Base-by-base conservation (phyloP, 92 coral and sea anemone species). In the Zoanthus sociatus region DNA sequence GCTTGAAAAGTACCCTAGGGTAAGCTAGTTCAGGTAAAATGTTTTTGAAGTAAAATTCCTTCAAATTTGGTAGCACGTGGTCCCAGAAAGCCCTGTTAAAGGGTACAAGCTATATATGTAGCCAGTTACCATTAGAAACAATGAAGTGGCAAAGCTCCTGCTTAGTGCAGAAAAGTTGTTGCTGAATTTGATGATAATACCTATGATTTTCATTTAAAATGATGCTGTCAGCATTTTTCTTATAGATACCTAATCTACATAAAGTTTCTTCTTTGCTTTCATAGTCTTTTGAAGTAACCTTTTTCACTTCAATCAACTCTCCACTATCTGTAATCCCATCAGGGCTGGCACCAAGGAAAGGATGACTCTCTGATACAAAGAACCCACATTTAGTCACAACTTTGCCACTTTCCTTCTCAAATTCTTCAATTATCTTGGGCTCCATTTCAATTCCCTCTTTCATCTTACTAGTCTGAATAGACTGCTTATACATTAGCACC, bases 301-400 rank as follows among this genome's bases (percentile, higher is more conserved):
- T 86, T 68, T 86, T 86, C 17, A 86, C 89, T 86, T 86, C 73
- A 7, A 86, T 53, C 9, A 77, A 46, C 17, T 55, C 21, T 20
- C 82, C 83, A 16, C 76, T 66, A 56, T 64, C 90, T 16, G 89
- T 86, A 31, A 87, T 68, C 58, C 90, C 92, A 90, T 90, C 92
- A 68, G 92, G 90, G 78, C 90, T 86, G 20, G 92, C 92, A 18
- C 92, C 92, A 33, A 86, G 73, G 44, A 86, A 86, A 42, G 92
- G 90, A 77, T 90, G 89, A 55, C 88, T 77, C 56, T 86, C 58
- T 30, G 90, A 86, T 21, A 90, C 58, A 47, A 77, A 86, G 87
- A 90, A 78, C 30, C 92, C 92, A 86, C 74, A 86, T 86, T 90
- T 85, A 20, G 70, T 9, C 4, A 77, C 86, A 26, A 56, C 72